These are phyloP conservation scores for Ctenoplectra terminalis DNA, from an alignment of 1,140 invertebrate species.

Conservation along the genomic window DNA sequence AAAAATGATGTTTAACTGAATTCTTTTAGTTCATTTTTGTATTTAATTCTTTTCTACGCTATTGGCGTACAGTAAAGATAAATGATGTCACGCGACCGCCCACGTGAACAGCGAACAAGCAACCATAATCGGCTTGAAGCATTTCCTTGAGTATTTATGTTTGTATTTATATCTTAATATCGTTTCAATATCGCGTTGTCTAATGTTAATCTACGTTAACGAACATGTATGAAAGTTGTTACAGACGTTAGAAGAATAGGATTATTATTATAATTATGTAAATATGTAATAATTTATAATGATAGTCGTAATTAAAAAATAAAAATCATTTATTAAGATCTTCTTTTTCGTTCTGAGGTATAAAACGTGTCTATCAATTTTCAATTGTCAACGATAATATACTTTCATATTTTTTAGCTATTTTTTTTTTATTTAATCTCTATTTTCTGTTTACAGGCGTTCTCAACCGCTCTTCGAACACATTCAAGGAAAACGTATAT, in stretches of 20 bases:
- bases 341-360: background rate
- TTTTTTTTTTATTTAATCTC: background rate
- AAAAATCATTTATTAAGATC: background rate
- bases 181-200: no score
- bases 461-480: background rate
- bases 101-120: slow-evolving; percentile 8
- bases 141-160: background rate
- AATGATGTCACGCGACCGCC: background rate
- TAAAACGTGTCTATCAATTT: background rate
- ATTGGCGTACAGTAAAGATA: background rate
- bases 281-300: no score
- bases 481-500: slow-evolving; percentile 6
- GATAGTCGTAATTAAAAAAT: no score
- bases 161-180: background rate
- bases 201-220: background rate
- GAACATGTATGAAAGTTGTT: no score
- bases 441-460: background rate
- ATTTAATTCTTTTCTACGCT: background rate
- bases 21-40: background rate
- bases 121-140: background rate
- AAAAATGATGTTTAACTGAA: no score
- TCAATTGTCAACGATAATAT: background rate
- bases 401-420: background rate
- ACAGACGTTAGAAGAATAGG: no score
- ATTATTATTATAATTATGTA: no score